A percentile compares a stretch with the other conserved stretches of the same genome.
These are phyloP conservation scores for Embiotoca jacksoni DNA, from an alignment of 2,113 vertebrate genomes.

Conservation along the genomic window DNA sequence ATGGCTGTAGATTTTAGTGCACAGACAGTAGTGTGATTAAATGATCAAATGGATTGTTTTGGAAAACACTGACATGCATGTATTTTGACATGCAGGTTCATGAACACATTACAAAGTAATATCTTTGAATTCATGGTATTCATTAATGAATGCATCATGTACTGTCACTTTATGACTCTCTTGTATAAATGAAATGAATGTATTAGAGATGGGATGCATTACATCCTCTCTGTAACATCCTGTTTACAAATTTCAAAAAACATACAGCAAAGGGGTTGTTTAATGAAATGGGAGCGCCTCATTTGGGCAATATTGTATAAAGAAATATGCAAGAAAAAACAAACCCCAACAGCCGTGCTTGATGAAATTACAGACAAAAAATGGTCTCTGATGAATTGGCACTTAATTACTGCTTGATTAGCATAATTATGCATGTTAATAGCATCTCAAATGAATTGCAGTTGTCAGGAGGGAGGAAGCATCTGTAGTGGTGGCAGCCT, in stretches of 20 bases:
- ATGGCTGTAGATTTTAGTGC: too few relatives aligned
- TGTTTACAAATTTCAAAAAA: conserved; percentile 61
- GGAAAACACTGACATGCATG: neutral
- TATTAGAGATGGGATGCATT: conserved; percentile 14
- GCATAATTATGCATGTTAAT: conserved; percentile 99
- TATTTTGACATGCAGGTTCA: neutral
- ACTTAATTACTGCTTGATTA: conserved; percentile 99
- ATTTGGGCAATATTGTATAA: conserved; percentile 76
- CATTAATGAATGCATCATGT: conserved; percentile 3
- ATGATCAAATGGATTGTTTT: neutral
- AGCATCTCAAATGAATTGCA: conserved; percentile 99
- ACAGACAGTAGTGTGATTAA: neutral
- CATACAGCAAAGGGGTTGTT: conserved; percentile 53
- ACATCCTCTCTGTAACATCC: conserved; percentile 21
- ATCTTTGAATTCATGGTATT: neutral
- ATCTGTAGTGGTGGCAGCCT: conserved; percentile 98
- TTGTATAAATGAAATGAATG: conserved; percentile 15
- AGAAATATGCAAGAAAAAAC: conserved; percentile 81
- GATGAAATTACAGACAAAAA: conserved; percentile 98
- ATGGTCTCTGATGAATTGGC: conserved; percentile 96
- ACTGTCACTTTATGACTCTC: conserved; percentile 15
- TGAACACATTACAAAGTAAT: neutral
- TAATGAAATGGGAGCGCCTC: conserved; percentile 61
- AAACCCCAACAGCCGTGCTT: conserved; percentile 90
- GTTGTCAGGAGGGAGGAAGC: conserved; percentile 98